Percentiles rank a stretch among this genome's conserved stretches.
phyloP scores from a whole-genome alignment of 1,140 invertebrate species.

The Aphelinus atriplicis region DNA sequence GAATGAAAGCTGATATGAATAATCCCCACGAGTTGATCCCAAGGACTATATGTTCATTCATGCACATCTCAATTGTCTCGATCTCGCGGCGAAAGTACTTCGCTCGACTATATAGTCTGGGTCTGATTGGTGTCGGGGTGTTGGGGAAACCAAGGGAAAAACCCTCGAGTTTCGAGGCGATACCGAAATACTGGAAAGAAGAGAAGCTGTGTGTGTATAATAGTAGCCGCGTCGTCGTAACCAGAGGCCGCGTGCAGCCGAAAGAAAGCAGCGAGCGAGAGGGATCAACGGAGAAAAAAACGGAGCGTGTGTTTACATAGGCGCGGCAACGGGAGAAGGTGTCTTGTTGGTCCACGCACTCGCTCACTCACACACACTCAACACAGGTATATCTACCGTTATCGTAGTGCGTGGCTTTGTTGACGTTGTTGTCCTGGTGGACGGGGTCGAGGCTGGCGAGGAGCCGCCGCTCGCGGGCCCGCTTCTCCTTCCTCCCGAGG shows the following conservation, averaged over 20 bases:
- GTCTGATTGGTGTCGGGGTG: too few species aligned
- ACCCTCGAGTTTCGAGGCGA: too few species aligned
- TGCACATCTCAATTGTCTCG: too few species aligned
- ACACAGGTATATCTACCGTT: slow-evolving; percentile 56
- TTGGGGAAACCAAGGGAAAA: neutral
- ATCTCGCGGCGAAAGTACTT: too few species aligned
- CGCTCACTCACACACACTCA: neutral
- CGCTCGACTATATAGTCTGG: too few species aligned
- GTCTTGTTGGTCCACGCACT: neutral
- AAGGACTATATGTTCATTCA: too few species aligned
- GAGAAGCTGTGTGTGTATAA: neutral
- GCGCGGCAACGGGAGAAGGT: neutral
- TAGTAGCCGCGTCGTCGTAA: too few species aligned
- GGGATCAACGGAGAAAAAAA: too few species aligned
- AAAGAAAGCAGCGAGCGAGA: too few species aligned
- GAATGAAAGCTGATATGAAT: too few species aligned
- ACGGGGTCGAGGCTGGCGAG: slow-evolving; percentile 59
- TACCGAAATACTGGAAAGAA: neutral
- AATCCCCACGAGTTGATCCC: too few species aligned
- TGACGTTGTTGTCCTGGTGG: slow-evolving; percentile 47
- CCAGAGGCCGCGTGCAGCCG: too few species aligned
- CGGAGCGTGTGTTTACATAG: slow-evolving; percentile 1
- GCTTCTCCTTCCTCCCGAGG: slow-evolving; percentile 60
- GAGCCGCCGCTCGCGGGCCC: slow-evolving; percentile 56
- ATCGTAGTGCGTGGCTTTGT: slow-evolving; percentile 56